Evolutionary conservation across 2,113 vertebrate genomes (phyloP).

Genomic region (Eptesicus fuscus): DNA sequence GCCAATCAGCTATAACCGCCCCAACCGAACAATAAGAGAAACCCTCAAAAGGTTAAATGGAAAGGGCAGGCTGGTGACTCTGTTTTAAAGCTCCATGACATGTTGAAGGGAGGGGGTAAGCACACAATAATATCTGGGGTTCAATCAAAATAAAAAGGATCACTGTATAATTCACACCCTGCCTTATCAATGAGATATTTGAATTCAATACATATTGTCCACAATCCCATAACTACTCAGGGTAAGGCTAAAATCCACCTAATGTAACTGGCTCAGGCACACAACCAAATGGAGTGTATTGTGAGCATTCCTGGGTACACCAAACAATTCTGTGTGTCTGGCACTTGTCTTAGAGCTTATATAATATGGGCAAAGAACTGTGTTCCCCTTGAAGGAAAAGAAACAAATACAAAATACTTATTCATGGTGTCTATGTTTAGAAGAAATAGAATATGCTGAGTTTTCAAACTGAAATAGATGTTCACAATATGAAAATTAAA

Average conservation of each 20-base stretch:
- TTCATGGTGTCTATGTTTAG: conserved; percentile 14
- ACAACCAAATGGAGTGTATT: neutral
- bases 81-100: neutral
- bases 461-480: conserved; percentile 45
- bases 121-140: neutral
- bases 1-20: neutral
- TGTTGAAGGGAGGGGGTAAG: neutral
- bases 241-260: conserved; percentile 45
- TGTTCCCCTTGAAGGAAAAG: conserved; percentile 32
- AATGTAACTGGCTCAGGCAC: conserved; percentile 45
- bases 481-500: conserved; percentile 41
- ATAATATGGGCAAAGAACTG: conserved; percentile 3
- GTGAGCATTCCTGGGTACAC: neutral
- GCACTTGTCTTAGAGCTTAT: neutral
- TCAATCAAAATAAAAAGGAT: conserved; percentile 69
- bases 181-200: conserved; percentile 70
- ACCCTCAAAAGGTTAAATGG: neutral
- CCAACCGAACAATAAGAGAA: neutral
- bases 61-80: neutral
- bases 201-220: conserved; percentile 61
- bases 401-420: conserved; percentile 15
- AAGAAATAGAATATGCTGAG: conserved; percentile 41
- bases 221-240: conserved; percentile 40
- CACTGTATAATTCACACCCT: conserved; percentile 66
- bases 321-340: neutral